phyloP scores from a whole-genome alignment of 2,113 vertebrate genomes.

The Petrocephalus microphthalmus region DNA sequence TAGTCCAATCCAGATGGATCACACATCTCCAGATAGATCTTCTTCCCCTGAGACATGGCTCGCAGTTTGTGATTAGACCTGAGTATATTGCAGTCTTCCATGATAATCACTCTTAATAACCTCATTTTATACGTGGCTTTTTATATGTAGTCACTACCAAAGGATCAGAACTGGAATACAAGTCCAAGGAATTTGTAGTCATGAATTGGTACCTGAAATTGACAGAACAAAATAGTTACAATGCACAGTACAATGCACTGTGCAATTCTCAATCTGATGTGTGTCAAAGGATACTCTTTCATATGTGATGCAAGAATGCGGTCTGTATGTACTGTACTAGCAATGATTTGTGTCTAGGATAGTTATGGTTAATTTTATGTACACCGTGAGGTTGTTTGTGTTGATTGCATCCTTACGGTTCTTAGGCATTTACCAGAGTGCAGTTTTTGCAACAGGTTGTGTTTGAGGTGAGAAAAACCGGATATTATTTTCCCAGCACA shows the following conservation, averaged over 20 bases:
- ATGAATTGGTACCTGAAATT: neutral
- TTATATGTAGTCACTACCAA: neutral
- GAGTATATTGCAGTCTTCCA: neutral
- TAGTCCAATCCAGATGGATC: neutral
- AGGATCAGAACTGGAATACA: neutral
- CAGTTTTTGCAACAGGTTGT: neutral
- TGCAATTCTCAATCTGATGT: neutral
- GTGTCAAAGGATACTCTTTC: neutral
- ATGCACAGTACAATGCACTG: neutral
- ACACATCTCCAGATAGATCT: conserved; percentile 4
- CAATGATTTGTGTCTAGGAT: neutral
- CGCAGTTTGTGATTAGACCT: conserved; percentile 10
- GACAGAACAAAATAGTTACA: neutral
- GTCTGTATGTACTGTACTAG: neutral
- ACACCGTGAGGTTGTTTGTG: neutral
- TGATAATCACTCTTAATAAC: neutral
- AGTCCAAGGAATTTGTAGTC: neutral
- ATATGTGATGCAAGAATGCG: neutral
- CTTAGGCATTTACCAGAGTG: neutral
- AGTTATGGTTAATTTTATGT: neutral
- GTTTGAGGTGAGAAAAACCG: neutral
- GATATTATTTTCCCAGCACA: neutral
- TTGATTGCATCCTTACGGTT: neutral
- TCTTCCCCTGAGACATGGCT: neutral
- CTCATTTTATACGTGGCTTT: neutral